Conservation (phyloP, 1,140 invertebrate species). For the Babylonia areolata region DNA sequence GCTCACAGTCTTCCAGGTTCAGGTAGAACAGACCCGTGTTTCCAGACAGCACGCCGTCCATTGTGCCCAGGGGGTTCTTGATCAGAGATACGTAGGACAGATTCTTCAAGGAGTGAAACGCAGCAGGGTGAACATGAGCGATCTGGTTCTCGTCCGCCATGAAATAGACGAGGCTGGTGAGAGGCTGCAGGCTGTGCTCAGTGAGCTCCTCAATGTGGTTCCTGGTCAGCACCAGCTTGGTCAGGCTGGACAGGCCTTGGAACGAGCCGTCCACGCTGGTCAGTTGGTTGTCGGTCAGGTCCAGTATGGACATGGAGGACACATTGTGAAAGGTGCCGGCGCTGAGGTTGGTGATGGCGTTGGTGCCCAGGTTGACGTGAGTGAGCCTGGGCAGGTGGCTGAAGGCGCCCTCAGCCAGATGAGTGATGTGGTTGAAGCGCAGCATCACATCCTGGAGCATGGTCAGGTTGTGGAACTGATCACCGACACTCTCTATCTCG, state of each 20-base stretch:
- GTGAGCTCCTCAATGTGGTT: conserved; percentile 81
- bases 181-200: conserved; percentile 79
- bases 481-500: conserved; percentile 44
- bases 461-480: conserved; percentile 33
- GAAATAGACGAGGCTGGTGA: conserved; percentile 84
- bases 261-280: conserved; percentile 72
- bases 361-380: conserved; percentile 43
- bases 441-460: conserved; percentile 34
- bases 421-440: conserved; percentile 31
- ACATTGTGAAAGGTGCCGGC: conserved; percentile 66
- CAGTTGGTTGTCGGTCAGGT: conserved; percentile 81
- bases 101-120: conserved; percentile 85
- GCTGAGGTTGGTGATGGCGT: conserved; percentile 51
- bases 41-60: conserved; percentile 50
- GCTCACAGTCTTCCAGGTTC: conserved; percentile 86
- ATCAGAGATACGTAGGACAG: conserved; percentile 84
- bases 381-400: conserved; percentile 36
- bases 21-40: conserved; percentile 78
- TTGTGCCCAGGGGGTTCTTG: conserved; percentile 70
- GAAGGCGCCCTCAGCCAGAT: conserved; percentile 42
- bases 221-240: conserved; percentile 83
- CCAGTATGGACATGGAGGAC: conserved; percentile 70
- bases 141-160: conserved; percentile 88
- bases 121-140: conserved; percentile 82
- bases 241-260: conserved; percentile 78